Evolutionary conservation across 2,113 vertebrate genomes (phyloP), one percentile per base, ranked within the genome.

Genomic region (Scophthalmus maximus): DNA sequence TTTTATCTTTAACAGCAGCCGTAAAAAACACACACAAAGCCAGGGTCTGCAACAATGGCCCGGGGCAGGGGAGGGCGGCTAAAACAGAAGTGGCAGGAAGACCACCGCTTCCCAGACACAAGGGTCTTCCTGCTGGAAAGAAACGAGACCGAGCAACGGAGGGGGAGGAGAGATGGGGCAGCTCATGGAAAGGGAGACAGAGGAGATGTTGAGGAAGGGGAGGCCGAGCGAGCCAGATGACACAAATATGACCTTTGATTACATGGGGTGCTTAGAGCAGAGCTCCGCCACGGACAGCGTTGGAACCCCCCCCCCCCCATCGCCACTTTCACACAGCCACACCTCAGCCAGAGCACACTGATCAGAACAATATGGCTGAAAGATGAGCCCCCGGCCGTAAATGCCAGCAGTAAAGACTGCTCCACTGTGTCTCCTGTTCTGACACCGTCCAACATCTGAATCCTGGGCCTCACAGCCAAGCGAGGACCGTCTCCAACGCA

Each of bases 1-100:
- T 91, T 93, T 93, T 92, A 93, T 93, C 92, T 93, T 90, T 91
- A 92, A 93, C 89, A 90, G 90, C 91, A 91, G 90, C 91, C 87
- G 83, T 92, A 93, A 93, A 92, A 92, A 79, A 92, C 22, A 50
- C 83, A 92, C 90, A 92, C 88, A 88, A 86, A 90, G 82, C 84
- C 89, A 83, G 82, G 85, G 81, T 82, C 76, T 83, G 82, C 85
- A 90, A 93, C 90, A 93, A 93, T 92, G 84, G 86, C 84, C 87
- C 68, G 46, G 68, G 77, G 86, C 78, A 85, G 74, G 88, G 88
- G 80, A 83, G 72, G 83, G 79, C 80, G 82, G 84, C 82, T 81
- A 46, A 77, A 88, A 89, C 79, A 79, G 79, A 87, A 85, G 86
- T 78, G 89, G 85, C 89, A 93, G 91, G 91, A 93, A 93, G 87